Evolutionary conservation across 1,140 invertebrate genomes (phyloP).

Genomic region (Tetramorium simillimum): DNA sequence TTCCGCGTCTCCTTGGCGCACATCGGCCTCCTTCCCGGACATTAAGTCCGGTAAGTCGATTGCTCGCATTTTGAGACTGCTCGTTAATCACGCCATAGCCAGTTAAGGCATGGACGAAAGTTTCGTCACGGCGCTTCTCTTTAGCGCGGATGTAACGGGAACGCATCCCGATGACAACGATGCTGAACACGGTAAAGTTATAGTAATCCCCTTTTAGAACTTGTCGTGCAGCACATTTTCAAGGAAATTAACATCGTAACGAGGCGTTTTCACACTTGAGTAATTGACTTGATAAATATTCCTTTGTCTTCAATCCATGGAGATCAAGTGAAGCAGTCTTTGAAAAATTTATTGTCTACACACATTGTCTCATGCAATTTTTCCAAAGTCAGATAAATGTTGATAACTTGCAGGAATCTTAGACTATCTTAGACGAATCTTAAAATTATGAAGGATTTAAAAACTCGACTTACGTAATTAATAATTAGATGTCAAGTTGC

Average conservation of each 20-base stretch:
- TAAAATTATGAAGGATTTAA: not conserved
- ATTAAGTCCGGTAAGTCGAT: conserved; percentile 48
- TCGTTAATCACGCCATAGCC: conserved; percentile 48
- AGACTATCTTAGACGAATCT: not conserved
- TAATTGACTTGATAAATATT: not conserved
- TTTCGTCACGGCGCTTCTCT: conserved; percentile 15
- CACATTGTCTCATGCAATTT: not conserved
- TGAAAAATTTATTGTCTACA: not conserved
- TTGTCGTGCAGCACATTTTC: not conserved
- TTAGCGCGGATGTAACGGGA: not conserved
- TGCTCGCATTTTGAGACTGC: conserved; percentile 47
- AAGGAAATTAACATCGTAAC: not conserved
- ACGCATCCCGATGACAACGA: not conserved
- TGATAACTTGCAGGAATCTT: not conserved
- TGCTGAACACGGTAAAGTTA: not conserved
- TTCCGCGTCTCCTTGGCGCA: conserved; percentile 30
- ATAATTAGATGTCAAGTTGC: not conserved
- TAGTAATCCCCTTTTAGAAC: not conserved
- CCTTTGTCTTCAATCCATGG: not conserved
- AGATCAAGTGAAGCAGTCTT: not conserved
- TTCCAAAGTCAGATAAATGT: not conserved
- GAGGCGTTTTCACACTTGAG: not conserved
- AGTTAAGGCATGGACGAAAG: conserved; percentile 29
- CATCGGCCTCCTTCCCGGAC: conserved; percentile 28
- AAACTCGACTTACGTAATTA: not conserved